Percentiles rank a stretch among this genome's conserved stretches.
Conservation (phyloP, 2,797 vertebrate species). For the Cossypha caffra region DNA sequence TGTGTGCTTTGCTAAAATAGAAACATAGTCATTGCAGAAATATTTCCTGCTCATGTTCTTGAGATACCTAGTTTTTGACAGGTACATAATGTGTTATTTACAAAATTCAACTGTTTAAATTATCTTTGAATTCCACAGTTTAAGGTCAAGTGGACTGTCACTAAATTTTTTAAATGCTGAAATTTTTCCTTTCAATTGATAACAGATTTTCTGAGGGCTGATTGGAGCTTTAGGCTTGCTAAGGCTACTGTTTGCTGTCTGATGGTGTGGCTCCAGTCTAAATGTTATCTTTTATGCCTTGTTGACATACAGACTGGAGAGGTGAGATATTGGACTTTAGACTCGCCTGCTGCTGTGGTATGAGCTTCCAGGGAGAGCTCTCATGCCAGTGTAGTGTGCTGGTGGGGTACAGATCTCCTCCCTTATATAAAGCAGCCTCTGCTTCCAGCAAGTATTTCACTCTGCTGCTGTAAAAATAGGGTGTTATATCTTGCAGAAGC, state of each 20-base stretch:
- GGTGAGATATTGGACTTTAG: not conserved
- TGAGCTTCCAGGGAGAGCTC: not conserved
- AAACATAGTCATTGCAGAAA: not conserved
- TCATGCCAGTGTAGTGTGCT: fast-evolving
- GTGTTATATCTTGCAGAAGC: not conserved
- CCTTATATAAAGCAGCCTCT: not conserved
- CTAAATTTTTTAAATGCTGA: not conserved
- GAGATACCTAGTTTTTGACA: not conserved
- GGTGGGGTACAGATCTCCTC: not conserved
- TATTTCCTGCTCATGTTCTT: not conserved
- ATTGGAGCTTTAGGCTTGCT: not conserved
- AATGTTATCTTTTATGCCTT: not conserved
- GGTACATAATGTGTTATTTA: not conserved
- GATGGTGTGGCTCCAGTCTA: not conserved
- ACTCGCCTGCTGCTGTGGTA: not conserved
- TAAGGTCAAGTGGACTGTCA: not conserved
- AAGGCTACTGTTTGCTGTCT: not conserved
- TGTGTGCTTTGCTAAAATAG: not conserved
- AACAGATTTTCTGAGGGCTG: not conserved
- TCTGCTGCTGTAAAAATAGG: not conserved
- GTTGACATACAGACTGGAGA: not conserved
- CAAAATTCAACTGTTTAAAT: not conserved
- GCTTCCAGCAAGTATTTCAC: not conserved
- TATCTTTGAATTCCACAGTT: not conserved
- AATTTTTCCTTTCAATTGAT: not conserved